Evolutionary conservation across 2,797 vertebrate species (phyloP).

Genomic region (Microchirus variegatus): DNA sequence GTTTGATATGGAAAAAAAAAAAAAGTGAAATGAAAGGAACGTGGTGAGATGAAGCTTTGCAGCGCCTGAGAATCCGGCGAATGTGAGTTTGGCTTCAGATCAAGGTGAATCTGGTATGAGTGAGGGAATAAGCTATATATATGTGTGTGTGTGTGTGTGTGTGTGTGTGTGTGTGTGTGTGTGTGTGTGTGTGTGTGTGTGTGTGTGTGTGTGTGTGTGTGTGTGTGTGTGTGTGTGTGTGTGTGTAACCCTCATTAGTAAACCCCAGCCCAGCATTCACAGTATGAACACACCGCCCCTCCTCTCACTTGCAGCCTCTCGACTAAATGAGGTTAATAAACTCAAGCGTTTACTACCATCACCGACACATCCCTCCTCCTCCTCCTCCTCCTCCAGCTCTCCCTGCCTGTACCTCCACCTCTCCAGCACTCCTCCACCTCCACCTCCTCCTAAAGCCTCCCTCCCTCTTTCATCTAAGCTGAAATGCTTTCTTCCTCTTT

Average conservation of each 20-base stretch:
- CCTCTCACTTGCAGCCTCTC: conserved; percentile 79
- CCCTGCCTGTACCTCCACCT: conserved; percentile 48
- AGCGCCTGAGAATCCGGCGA: conserved; percentile 54
- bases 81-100: conserved; percentile 85
- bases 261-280: conserved; percentile 78
- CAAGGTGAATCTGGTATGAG: conserved; percentile 81
- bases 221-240: conserved; percentile 69
- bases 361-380: conserved; percentile 59
- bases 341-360: conserved; percentile 88
- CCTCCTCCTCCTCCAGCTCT: conserved; percentile 51
- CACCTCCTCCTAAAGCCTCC: conserved; percentile 58
- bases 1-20: background rate
- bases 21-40: conserved; percentile 37
- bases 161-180: conserved; percentile 73
- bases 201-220: conserved; percentile 74
- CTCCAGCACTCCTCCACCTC: conserved; percentile 54
- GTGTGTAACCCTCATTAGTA: conserved; percentile 86
- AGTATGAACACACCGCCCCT: conserved; percentile 85
- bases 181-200: conserved; percentile 47
- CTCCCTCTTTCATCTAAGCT: conserved; percentile 74
- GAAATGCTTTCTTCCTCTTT: conserved; percentile 75
- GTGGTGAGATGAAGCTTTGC: conserved; percentile 62
- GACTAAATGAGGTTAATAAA: conserved; percentile 91
- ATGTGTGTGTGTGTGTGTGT: conserved; percentile 62
- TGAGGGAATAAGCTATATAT: conserved; percentile 54